phyloP scores from a whole-genome alignment of 2,888 invertebrate species.

The Brachynemurus nebulosus region DNA sequence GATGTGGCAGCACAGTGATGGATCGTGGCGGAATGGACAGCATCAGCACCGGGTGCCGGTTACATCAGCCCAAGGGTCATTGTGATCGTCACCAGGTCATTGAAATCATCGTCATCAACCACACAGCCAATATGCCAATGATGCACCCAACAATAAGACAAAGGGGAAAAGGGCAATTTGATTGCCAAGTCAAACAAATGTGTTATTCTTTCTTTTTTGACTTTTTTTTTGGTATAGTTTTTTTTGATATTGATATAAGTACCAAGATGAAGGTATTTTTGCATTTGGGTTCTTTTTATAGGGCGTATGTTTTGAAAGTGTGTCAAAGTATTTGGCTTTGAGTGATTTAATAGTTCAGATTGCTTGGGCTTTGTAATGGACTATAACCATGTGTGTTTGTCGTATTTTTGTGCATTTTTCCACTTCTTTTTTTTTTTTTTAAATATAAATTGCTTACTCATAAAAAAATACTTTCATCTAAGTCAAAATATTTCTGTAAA shows the following conservation, averaged over 20 bases:
- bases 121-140: slow-evolving; percentile 33
- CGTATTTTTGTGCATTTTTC: too few species aligned
- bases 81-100: slow-evolving; percentile 37
- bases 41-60: slow-evolving; percentile 16
- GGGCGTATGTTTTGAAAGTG: neutral
- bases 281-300: neutral
- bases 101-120: slow-evolving; percentile 35
- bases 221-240: slow-evolving; percentile 12
- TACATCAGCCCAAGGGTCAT: slow-evolving; percentile 13
- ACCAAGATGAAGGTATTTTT: slow-evolving; percentile 22
- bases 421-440: neutral
- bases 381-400: slow-evolving; percentile 1
- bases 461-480: slow-evolving; percentile 1
- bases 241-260: slow-evolving; percentile 16
- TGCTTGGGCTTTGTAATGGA: neutral
- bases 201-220: slow-evolving; percentile 21
- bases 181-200: slow-evolving; percentile 46
- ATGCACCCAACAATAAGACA: slow-evolving; percentile 49
- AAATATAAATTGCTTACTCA: neutral
- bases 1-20: too few species aligned
- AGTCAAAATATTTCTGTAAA: neutral
- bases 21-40: slow-evolving; percentile 11
- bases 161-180: slow-evolving; percentile 48
- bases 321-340: neutral
- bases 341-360: neutral